phyloP scores from a whole-genome alignment of 2,113 vertebrate species.

The Gallinago paraguaiae region DNA sequence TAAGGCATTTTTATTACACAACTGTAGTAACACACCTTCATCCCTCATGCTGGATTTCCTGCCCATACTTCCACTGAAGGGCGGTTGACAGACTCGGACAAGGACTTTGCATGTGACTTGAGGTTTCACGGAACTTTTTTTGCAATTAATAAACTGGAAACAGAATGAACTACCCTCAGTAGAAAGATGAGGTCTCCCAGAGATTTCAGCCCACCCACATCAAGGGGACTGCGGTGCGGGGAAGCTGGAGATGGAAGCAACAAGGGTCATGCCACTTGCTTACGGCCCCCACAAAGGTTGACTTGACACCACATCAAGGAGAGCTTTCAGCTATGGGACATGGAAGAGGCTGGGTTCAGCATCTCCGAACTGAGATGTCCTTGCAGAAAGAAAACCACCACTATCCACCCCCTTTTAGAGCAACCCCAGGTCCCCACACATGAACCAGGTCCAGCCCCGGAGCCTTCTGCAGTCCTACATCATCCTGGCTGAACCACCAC shows the following conservation, averaged over 20 bases:
- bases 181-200: background rate
- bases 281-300: background rate
- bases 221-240: background rate
- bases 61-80: background rate
- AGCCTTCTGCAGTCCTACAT: background rate
- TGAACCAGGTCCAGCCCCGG: background rate
- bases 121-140: background rate
- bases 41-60: background rate
- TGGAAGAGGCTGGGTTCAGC: background rate
- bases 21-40: background rate
- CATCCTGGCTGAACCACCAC: background rate
- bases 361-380: accelerated
- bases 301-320: background rate
- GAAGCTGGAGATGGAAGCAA: background rate
- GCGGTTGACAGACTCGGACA: background rate
- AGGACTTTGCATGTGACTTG: background rate
- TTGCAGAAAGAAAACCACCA: background rate
- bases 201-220: background rate
- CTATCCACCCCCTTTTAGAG: background rate
- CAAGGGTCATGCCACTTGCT: accelerated
- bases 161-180: background rate
- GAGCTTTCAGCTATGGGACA: background rate
- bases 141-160: background rate
- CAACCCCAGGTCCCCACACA: background rate
- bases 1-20: background rate